These are phyloP conservation scores for Cheiracanthium punctorium DNA, from an alignment of 2,888 invertebrate genomes.

Conservation along the genomic window DNA sequence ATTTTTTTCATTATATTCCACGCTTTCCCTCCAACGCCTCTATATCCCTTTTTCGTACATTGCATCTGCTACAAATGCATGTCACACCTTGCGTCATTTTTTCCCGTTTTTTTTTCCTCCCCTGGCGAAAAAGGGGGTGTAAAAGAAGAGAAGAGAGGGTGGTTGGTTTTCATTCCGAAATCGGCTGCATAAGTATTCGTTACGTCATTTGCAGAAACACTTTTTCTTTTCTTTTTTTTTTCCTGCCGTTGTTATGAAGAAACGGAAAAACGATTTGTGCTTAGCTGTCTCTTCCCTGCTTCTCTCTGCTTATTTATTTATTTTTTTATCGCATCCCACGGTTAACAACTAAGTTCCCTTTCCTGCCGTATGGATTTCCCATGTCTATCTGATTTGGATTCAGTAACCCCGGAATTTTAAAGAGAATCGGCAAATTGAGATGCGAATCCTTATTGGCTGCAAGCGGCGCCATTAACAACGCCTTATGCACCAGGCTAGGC, in stretches of 20 bases:
- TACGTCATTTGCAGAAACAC: constrained; percentile 49
- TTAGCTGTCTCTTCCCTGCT: constrained; percentile 25
- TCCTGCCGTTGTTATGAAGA: constrained; percentile 22
- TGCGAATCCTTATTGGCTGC: constrained; percentile 6
- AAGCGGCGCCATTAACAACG: constrained; percentile 2
- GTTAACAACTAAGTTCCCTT: constrained; percentile 11
- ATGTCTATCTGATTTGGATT: constrained; percentile 39
- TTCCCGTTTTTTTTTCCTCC: constrained; percentile 29
- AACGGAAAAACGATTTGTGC: constrained; percentile 67
- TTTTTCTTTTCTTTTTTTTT: constrained; percentile 8
- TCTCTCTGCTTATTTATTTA: constrained; percentile 3
- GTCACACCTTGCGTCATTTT: constrained; percentile 50
- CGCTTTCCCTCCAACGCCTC: constrained; percentile 8
- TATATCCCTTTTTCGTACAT: constrained; percentile 39
- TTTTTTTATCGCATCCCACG: constrained; percentile 15
- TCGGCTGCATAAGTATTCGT: constrained; percentile 61
- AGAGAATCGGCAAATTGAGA: constrained; percentile 15
- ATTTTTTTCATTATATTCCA: constrained; percentile 55
- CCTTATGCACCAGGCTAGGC: constrained; percentile 1
- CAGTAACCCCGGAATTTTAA: constrained; percentile 44
- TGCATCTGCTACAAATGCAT: constrained; percentile 62
- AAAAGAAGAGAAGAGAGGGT: too few relatives aligned
- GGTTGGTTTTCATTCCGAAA: constrained; percentile 58
- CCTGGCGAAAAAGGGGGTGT: constrained; percentile 20
- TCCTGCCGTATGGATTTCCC: constrained; percentile 48